Evolutionary conservation across 2,797 vertebrate genomes (phyloP).

Genomic region (Pantherophis vulpinus): DNA sequence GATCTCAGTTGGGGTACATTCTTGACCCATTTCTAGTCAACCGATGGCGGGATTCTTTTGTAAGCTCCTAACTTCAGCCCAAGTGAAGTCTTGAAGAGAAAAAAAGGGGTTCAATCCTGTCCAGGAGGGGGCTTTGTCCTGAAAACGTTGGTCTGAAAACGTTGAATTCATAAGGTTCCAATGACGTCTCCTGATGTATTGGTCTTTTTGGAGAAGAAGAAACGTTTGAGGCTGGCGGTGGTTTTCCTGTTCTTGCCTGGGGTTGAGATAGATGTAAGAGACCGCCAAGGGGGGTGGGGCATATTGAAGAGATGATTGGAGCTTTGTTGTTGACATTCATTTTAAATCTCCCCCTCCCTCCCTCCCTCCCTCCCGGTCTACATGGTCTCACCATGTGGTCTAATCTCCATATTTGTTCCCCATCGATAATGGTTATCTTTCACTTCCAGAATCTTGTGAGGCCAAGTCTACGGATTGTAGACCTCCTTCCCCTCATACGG

Average conservation of each 20-base stretch:
- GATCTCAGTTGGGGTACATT: not conserved
- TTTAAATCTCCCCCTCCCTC: fast-evolving
- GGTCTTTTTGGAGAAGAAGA: not conserved
- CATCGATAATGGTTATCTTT: not conserved
- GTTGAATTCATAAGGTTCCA: not conserved
- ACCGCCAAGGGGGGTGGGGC: not conserved
- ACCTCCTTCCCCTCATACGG: not conserved
- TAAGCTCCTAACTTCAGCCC: not conserved
- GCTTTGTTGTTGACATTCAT: not conserved
- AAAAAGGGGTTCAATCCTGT: not conserved
- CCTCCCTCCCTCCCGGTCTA: too few species aligned
- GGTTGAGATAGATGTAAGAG: not conserved
- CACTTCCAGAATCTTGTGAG: not conserved
- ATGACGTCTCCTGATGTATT: not conserved
- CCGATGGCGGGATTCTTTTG: not conserved
- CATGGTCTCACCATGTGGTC: not conserved
- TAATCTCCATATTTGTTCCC: not conserved
- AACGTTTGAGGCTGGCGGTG: not conserved
- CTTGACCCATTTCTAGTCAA: not conserved
- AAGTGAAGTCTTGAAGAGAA: not conserved
- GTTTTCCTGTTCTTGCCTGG: not conserved
- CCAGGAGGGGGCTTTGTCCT: not conserved
- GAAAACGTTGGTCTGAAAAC: not conserved
- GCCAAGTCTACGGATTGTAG: not conserved
- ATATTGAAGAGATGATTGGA: not conserved